Evolutionary conservation across 2,888 invertebrate genomes (phyloP), one percentile per base, ranked within the genome.

Genomic region (Agrilus cyanescens): DNA sequence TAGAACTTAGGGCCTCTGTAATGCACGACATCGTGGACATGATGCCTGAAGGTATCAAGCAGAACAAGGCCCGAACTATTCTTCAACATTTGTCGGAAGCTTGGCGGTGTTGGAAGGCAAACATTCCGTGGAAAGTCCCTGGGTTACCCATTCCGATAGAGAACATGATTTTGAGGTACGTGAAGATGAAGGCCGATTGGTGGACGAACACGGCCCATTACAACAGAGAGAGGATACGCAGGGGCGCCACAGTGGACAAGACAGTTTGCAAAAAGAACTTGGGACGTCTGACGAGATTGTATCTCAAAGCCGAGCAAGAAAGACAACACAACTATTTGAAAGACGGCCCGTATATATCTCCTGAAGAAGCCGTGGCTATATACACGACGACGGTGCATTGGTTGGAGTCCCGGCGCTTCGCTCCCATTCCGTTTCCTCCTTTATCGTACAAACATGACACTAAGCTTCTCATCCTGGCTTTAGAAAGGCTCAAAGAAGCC

Each of bases 1-100:
- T 99, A 53, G 98, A 99, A 67, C 71, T 99, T 60, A 80, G 98
- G 53, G 96, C 96, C 12, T 96, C 96, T 0, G 97, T 88, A 2
- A 86, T 87, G 87, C 84, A 85, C 70, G 98, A 99, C 62, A 99
- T 99, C 52, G 85, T 99, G n/a, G 98, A 99, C 61, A 99, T 99
- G 98, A 99, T 99, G 98, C 98, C 98, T 0, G 98, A 98, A 68
- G 98, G 98, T 50, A 98, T 99, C 63, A 99, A 99, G 62, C 98
- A 98, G 68, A 98, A 98, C 70, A 99, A 99, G 67, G 98, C 98
- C 0, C 78, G 97, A 53, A 97, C 97, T 3, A 99, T 99, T 56
- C 73, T 99, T 55, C 98, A 99, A 63, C 98, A 99, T 74, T 72
- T 99, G 47, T 95, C 94, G 25, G 98, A 99, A 68, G 98, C 98